phyloP scores from a whole-genome alignment of 2,113 vertebrate species.

The Odontesthes bonariensis region DNA sequence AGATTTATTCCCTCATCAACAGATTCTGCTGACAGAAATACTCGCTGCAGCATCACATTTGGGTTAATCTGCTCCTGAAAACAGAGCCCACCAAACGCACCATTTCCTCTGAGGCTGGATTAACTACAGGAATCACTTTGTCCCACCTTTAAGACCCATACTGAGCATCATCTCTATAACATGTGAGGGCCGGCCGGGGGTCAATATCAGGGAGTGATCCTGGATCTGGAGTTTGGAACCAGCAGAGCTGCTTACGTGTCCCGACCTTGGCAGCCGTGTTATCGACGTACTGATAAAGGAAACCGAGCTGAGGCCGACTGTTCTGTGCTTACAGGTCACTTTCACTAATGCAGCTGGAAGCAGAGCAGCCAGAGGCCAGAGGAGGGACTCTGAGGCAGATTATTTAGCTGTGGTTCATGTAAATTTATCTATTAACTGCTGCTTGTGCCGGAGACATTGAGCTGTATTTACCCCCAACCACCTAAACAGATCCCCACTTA shows the following conservation, averaged over 20 bases:
- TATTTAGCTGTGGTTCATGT: too few species aligned
- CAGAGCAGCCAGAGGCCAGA: background rate
- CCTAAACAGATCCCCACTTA: too few species aligned
- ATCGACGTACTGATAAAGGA: background rate
- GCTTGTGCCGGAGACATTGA: too few species aligned
- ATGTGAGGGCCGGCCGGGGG: too few species aligned
- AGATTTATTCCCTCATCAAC: too few species aligned
- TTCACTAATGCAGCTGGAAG: background rate
- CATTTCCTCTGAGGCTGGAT: slow-evolving; percentile 4
- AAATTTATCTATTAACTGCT: too few species aligned
- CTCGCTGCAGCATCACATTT: background rate
- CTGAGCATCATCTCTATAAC: background rate
- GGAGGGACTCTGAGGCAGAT: background rate
- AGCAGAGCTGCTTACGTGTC: background rate
- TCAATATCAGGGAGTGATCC: too few species aligned
- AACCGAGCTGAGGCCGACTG: background rate
- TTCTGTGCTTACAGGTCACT: slow-evolving; percentile 11
- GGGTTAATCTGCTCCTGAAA: background rate
- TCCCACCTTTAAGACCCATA: background rate
- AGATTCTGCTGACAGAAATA: fast-evolving
- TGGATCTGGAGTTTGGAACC: too few species aligned
- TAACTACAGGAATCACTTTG: background rate
- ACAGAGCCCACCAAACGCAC: background rate
- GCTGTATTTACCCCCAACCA: too few species aligned
- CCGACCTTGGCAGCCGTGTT: slow-evolving; percentile 1